These are phyloP conservation scores for Aphis gossypii DNA, from an alignment of 1,140 invertebrate genomes.

Conservation along the genomic window DNA sequence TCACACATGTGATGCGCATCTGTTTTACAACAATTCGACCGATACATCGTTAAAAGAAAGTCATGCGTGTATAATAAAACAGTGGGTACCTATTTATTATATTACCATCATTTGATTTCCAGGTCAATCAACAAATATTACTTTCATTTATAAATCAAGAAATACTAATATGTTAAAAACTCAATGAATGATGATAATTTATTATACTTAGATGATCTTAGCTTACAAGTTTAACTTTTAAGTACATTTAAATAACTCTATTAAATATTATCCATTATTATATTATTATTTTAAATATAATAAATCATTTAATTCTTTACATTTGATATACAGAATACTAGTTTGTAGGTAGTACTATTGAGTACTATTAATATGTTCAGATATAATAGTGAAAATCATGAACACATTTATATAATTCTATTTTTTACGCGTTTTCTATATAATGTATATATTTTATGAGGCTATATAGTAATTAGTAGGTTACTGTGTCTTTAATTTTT, in stretches of 20 bases:
- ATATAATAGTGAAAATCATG: not conserved
- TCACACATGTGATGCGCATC: slow-evolving; percentile 37
- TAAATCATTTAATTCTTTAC: too few relatives aligned
- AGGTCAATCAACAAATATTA: not conserved
- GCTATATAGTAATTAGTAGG: not conserved
- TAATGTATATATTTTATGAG: not conserved
- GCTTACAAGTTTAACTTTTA: not conserved
- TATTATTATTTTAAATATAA: too few relatives aligned
- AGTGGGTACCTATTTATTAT: not conserved
- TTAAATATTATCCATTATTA: too few relatives aligned
- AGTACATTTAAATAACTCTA: not conserved
- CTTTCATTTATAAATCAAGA: not conserved
- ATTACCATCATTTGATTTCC: not conserved
- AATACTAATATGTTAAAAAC: not conserved
- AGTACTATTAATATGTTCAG: not conserved
- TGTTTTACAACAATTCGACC: not conserved
- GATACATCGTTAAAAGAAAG: slow-evolving; percentile 1
- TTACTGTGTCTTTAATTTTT: not conserved
- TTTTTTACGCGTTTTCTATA: not conserved
- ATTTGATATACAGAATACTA: too few relatives aligned
- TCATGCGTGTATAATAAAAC: not conserved
- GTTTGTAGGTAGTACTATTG: too few relatives aligned
- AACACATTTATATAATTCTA: not conserved
- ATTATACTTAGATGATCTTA: not conserved
- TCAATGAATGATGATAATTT: not conserved